Evolutionary conservation across 2,888 invertebrate genomes (phyloP).

Genomic region (Nasonia oneida): DNA sequence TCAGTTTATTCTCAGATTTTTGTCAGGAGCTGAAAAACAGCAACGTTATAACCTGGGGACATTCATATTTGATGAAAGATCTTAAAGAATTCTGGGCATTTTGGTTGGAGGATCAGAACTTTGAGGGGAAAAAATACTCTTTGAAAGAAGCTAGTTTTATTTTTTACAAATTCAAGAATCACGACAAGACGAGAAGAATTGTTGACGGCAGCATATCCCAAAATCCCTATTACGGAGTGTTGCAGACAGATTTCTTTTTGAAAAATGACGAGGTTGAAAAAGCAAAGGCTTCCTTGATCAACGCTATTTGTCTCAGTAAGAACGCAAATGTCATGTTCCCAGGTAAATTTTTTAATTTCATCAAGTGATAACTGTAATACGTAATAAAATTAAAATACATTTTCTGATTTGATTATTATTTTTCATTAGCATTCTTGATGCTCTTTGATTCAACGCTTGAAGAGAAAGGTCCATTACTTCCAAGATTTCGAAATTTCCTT

Average conservation of each 20-base stretch:
- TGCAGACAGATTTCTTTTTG: conserved; percentile 60
- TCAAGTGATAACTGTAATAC: background rate
- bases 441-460: conserved; percentile 58
- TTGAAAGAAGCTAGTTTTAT: conserved; percentile 58
- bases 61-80: conserved; percentile 61
- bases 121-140: conserved; percentile 58
- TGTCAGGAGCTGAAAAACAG: conserved; percentile 62
- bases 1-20: conserved; percentile 56
- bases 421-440: conserved; percentile 46
- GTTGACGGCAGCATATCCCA: conserved; percentile 56
- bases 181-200: conserved; percentile 56
- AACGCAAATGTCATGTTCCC: conserved; percentile 58
- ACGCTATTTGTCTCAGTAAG: conserved; percentile 60
- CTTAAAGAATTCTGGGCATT: conserved; percentile 61
- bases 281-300: conserved; percentile 55
- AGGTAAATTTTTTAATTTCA: conserved; percentile 36
- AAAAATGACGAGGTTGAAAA: conserved; percentile 61
- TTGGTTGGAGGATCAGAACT: conserved; percentile 62
- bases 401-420: background rate
- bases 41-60: conserved; percentile 62
- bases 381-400: too few relatives aligned
- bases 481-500: conserved; percentile 41
- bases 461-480: conserved; percentile 54
- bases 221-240: conserved; percentile 59
- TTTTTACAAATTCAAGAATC: conserved; percentile 56